These are phyloP conservation scores for Andrena praecox DNA, from an alignment of 2,888 invertebrate genomes.

Conservation along the genomic window DNA sequence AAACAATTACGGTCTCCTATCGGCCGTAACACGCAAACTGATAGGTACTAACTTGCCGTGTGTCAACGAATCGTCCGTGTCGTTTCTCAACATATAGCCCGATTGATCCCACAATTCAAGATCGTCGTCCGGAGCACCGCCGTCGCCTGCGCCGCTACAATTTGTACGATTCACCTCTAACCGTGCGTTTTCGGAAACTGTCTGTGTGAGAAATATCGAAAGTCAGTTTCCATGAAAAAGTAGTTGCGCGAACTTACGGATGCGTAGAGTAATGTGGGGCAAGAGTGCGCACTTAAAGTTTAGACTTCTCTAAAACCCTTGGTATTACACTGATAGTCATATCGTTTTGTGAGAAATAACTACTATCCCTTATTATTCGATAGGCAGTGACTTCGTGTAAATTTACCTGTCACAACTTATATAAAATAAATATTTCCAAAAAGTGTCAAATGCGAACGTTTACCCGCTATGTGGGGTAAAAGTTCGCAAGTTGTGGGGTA, in stretches of 20 bases:
- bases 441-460: too few species aligned
- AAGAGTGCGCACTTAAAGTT: too few species aligned
- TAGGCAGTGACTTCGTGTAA: too few species aligned
- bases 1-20: neutral
- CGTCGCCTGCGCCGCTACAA: slow-evolving; percentile 86
- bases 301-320: too few species aligned
- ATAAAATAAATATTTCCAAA: too few species aligned
- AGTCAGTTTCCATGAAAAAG: neutral
- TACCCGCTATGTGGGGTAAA: too few species aligned
- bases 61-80: slow-evolving; percentile 87
- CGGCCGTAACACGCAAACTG: neutral
- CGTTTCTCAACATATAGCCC: slow-evolving; percentile 90
- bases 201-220: slow-evolving; percentile 85
- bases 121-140: slow-evolving; percentile 86
- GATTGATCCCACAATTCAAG: slow-evolving; percentile 91
- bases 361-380: too few species aligned
- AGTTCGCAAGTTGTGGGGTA: too few species aligned
- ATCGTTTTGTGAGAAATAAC: too few species aligned
- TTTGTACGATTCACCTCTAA: slow-evolving; percentile 86
- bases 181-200: slow-evolving; percentile 89
- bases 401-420: too few species aligned
- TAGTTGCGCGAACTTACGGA: neutral
- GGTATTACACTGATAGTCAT: too few species aligned
- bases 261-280: slow-evolving; percentile 4
- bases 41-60: slow-evolving; percentile 75